A percentile compares a stretch with the other conserved stretches of the same genome.
phyloP scores from a whole-genome alignment of 2,888 invertebrate genomes.

The Cataglyphis cursor region DNA sequence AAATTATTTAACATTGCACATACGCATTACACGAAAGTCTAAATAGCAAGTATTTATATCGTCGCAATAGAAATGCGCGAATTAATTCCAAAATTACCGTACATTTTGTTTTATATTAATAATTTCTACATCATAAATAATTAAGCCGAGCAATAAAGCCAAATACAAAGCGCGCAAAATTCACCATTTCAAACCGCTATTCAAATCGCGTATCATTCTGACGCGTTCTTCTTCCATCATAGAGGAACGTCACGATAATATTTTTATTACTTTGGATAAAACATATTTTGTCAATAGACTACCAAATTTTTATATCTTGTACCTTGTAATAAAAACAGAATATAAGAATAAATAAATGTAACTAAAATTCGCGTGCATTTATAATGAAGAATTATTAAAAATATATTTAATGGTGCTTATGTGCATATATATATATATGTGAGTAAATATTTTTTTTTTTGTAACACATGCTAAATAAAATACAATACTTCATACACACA shows the following conservation, averaged over 20 bases:
- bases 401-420: neutral
- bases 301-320: neutral
- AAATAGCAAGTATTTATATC: neutral
- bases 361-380: neutral
- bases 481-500: neutral
- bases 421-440: neutral
- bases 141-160: neutral
- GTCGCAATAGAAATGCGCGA: neutral
- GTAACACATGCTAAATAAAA: conserved; percentile 1
- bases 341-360: neutral
- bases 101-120: neutral
- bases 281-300: neutral
- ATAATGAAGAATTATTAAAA: neutral
- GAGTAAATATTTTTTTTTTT: neutral
- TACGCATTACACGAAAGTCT: neutral
- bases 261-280: neutral
- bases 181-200: neutral
- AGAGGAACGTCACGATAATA: neutral
- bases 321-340: conserved; percentile 1
- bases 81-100: neutral
- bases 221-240: neutral
- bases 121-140: conserved; percentile 2
- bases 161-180: neutral
- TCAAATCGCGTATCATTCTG: neutral
- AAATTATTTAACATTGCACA: conserved; percentile 14